Evolutionary conservation across 1,140 invertebrate genomes (phyloP).

Genomic region (Brachionus sp.): DNA sequence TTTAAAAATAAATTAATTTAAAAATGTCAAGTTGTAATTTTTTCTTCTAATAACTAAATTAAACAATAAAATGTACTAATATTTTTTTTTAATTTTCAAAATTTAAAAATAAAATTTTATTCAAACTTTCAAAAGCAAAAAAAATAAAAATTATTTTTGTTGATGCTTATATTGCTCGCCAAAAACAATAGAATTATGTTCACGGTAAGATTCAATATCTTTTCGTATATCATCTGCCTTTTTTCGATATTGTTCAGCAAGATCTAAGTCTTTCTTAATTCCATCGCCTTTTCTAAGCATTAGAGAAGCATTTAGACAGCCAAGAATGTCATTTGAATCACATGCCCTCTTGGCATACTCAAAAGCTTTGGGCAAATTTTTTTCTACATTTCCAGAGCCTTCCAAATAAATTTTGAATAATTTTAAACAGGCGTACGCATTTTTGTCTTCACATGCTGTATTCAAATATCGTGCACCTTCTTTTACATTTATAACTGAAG

Average conservation of each 20-base stretch:
- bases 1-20: too few species aligned
- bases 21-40: too few species aligned
- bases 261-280: neutral
- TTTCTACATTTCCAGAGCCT: neutral
- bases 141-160: neutral
- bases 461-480: neutral
- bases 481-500: neutral
- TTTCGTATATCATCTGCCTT: neutral
- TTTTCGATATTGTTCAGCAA: slow-evolving; percentile 31
- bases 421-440: slow-evolving; percentile 19
- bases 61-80: too few species aligned
- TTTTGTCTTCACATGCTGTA: slow-evolving; percentile 40
- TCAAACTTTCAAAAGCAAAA: too few species aligned
- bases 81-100: neutral
- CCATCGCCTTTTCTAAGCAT: slow-evolving; percentile 42
- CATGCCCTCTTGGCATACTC: neutral
- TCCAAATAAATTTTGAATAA: slow-evolving; percentile 44
- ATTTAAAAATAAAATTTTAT: neutral
- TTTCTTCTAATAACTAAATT: too few species aligned
- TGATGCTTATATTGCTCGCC: slow-evolving; percentile 34
- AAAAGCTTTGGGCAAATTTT: slow-evolving; percentile 25
- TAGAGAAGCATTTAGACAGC: slow-evolving; percentile 41
- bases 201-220: neutral
- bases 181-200: slow-evolving; percentile 4
- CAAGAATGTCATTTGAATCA: slow-evolving; percentile 25